Evolutionary conservation across 2,888 invertebrate genomes (phyloP).

Genomic region (Xylota sylvarum): DNA sequence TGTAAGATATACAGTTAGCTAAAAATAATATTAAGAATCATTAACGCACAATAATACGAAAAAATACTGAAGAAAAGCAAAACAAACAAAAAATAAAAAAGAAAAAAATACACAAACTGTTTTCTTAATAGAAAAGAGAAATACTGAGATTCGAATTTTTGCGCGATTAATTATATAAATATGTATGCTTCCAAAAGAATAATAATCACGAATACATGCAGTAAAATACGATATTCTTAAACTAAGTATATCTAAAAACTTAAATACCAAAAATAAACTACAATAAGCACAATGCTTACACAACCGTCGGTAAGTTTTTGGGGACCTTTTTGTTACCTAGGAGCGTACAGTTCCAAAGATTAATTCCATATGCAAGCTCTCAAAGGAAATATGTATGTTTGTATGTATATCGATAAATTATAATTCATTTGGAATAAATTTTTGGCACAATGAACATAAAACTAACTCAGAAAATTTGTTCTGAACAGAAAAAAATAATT

Average conservation of each 20-base stretch:
- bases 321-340: conserved; percentile 36
- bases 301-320: conserved; percentile 66
- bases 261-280: conserved; percentile 51
- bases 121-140: conserved; percentile 41
- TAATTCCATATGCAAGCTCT: conserved; percentile 25
- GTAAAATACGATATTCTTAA: conserved; percentile 44
- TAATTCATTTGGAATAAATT: conserved; percentile 57
- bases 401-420: conserved; percentile 13
- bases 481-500: conserved; percentile 17
- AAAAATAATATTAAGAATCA: not conserved
- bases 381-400: not conserved
- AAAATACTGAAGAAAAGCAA: too few relatives aligned
- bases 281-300: conserved; percentile 60
- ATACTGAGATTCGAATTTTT: conserved; percentile 63
- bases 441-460: conserved; percentile 72
- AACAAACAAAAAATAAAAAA: too few relatives aligned
- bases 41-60: conserved; percentile 14
- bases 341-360: conserved; percentile 16
- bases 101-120: conserved; percentile 23
- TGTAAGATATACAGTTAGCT: conserved; percentile 8
- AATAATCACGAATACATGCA: conserved; percentile 5
- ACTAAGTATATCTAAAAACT: conserved; percentile 40
- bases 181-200: conserved; percentile 3
- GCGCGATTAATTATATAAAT: conserved; percentile 12
- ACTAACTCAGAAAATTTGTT: conserved; percentile 51